Evolutionary conservation across 2,888 invertebrate genomes (phyloP).

Genomic region (Augochlorella aurata): DNA sequence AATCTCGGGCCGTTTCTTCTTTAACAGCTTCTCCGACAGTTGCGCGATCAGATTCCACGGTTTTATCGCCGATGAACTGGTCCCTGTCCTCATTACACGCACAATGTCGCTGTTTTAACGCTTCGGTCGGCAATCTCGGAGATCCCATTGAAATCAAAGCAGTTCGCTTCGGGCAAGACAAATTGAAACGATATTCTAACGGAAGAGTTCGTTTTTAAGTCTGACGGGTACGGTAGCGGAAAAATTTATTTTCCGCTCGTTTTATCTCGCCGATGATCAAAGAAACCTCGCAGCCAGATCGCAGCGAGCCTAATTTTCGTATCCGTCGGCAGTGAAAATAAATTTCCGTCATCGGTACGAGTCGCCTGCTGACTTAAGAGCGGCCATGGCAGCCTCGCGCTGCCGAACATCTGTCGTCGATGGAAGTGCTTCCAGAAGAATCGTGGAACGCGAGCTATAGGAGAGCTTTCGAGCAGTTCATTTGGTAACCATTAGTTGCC

Average conservation of each 20-base stretch:
- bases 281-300: background rate
- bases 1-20: background rate
- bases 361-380: conserved; percentile 43
- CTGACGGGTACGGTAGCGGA: background rate
- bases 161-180: too few species aligned
- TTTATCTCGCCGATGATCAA: background rate
- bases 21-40: background rate
- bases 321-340: conserved; percentile 23
- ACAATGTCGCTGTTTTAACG: too few species aligned
- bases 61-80: background rate
- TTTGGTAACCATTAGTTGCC: conserved; percentile 51
- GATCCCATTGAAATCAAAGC: too few species aligned
- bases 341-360: conserved; percentile 35
- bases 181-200: too few species aligned
- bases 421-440: conserved; percentile 64
- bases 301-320: background rate
- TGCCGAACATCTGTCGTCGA: conserved; percentile 68
- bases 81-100: too few species aligned
- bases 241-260: background rate
- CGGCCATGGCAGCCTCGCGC: conserved; percentile 31
- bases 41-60: background rate
- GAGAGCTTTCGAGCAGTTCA: conserved; percentile 53
- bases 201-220: too few species aligned
- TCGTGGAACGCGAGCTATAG: conserved; percentile 39
- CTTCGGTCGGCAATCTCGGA: too few species aligned